Percentiles rank a stretch among this genome's conserved stretches.
These are phyloP conservation scores for Indri indri DNA, from an alignment of 2,113 vertebrate species.

Conservation along the genomic window DNA sequence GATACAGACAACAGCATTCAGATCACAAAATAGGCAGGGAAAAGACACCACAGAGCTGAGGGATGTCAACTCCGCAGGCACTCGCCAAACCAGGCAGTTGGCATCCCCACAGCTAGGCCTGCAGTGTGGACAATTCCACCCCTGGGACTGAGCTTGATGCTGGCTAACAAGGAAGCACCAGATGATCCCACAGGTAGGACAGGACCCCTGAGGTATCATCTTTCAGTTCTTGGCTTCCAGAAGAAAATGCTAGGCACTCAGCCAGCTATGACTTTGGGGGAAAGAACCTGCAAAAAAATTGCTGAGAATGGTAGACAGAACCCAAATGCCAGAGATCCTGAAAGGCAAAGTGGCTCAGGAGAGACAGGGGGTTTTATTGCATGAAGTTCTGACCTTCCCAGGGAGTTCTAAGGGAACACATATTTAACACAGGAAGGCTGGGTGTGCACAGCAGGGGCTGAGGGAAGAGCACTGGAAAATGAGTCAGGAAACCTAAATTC, in stretches of 20 bases:
- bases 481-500: neutral
- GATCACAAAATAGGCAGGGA: too few relatives aligned
- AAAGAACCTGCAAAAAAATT: neutral
- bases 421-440: too few relatives aligned
- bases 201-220: neutral
- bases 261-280: neutral
- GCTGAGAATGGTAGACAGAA: neutral
- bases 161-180: neutral
- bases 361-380: accelerated
- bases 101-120: neutral
- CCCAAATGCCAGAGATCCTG: neutral
- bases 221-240: neutral
- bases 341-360: neutral
- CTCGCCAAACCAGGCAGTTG: neutral
- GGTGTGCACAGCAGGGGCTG: neutral
- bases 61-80: neutral
- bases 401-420: neutral
- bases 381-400: neutral
- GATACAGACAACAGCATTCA: accelerated
- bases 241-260: neutral
- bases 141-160: neutral
- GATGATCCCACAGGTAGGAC: neutral
- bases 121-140: neutral
- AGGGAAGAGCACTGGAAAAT: neutral
- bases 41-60: neutral